Evolutionary conservation across 2,113 vertebrate species (phyloP), one percentile per base, ranked within the genome.

Genomic region (Struthidea cinerea): DNA sequence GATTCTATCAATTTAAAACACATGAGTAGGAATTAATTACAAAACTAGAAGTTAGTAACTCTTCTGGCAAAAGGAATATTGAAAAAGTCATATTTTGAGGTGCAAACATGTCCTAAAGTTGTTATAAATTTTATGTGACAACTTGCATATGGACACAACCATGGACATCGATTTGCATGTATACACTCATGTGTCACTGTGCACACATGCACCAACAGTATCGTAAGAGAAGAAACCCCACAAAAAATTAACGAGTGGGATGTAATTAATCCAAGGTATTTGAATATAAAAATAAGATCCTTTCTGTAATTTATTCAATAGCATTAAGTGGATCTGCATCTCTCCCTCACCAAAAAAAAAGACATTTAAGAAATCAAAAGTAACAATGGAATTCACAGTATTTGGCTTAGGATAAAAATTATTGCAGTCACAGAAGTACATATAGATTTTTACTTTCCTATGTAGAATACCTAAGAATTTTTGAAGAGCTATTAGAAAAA

Each of bases 291-390:
- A n/a, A 7, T 26, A 44, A 26, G 2, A 32, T 44, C 2, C 6
- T 61, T 57, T 65, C n/a, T 49, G 5, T 41, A 30, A 39, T 67
- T 53, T 49, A 3, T 53, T 86, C 46, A 67, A 35, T 9, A 20
- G 0, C 8, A 21, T 46, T 82, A 28, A 22, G 52, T 17, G 41
- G 5, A 57, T 50, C 5, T 13, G 6, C 6, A 4, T 15, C 15
- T 19, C 15, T 3, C 15, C 1, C 8, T 3, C 2, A 19, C 17
- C 7, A 3, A 50, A 39, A 74, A 16, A 42, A 2, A 60, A 70
- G 13, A 57, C 26, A 60, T 30, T 49, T 41, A 61, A 75, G 11
- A 59, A 73, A 64, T 41, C 5, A 64, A 87, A 73, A 63, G 6
- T 49, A 52, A 30, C 9, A 44, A 16, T 16, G 47, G 10, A 52